Conservation (phyloP, 2,113 vertebrate species). For the Erythrocebus patas region DNA sequence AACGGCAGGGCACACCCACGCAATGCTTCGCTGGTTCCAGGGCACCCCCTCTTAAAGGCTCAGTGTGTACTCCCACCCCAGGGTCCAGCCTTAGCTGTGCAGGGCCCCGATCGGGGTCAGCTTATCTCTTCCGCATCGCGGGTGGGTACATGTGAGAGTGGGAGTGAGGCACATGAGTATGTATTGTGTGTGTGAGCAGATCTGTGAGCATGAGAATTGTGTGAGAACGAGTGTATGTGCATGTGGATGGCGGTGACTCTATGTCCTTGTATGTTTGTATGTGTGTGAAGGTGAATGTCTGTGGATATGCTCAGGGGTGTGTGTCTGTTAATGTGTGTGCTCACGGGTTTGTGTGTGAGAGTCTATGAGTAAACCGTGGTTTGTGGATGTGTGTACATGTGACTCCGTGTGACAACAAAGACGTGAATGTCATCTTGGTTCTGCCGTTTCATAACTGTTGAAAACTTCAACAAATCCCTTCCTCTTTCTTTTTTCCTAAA, state of each 20-base stretch:
- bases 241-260: no score
- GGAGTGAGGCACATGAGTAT: background rate
- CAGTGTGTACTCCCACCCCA: background rate
- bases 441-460: background rate
- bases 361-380: background rate
- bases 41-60: constrained; percentile 36
- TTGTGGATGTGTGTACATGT: background rate
- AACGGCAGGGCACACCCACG: background rate
- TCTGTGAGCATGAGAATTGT: background rate
- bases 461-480: background rate
- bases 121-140: background rate
- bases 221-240: background rate
- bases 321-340: background rate
- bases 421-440: background rate
- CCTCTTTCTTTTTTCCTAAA: background rate
- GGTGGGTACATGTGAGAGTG: background rate
- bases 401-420: background rate
- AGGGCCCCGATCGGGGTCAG: background rate
- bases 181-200: background rate
- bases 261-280: background rate
- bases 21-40: background rate
- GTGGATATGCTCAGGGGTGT: background rate
- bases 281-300: background rate
- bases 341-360: background rate
- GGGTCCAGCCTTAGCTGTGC: background rate